Evolutionary conservation across 2,888 invertebrate species (phyloP), one percentile per base, ranked within the genome.

Genomic region (Drosophila anomalipes): DNA sequence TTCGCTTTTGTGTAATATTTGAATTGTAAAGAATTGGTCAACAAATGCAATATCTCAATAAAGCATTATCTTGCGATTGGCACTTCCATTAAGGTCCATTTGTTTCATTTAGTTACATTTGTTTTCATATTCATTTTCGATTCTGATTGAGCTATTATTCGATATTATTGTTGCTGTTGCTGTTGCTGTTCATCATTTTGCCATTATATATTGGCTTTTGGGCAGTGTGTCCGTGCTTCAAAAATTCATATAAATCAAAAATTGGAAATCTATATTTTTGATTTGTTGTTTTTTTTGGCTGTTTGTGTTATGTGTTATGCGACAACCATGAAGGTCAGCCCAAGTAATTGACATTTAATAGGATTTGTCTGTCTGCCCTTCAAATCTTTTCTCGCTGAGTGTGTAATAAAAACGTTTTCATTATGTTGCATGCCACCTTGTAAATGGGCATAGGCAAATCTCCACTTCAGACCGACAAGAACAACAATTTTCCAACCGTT

Each of bases 21-120:
- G 12, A 33, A 33, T 12, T 12, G 14, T 4, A 14, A 14, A 4
- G 14, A 35, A 35, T 32, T 28, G 56, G n/a, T n/a, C n/a, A n/a
- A n/a, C n/a, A n/a, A n/a, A n/a, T n/a, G n/a, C n/a, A n/a, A n/a
- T n/a, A n/a, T n/a, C n/a, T n/a, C 32, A 66, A 67, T 68, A 53
- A 54, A 54, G 49, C 54, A 61, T 58, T 62, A 16, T 62, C 39
- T 52, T 62, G 58, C 75, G 49, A 75, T n/a, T 68, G 69, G 47
- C 59, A 75, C 51, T 74, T 65, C 54, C 63, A 73, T 54, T 63
- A 54, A 52, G 44, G 47, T 57, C 28, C 22, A 22, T 22, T 22
- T 60, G 26, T 22, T 60, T 52, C 1, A 66, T 60, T 73, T 74
- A 60, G 66, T 47, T 44, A 74, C 57, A 66, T 57, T 75, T 67